These are phyloP conservation scores for Oscheius onirici DNA, from an alignment of 2,888 invertebrate genomes.

Conservation along the genomic window DNA sequence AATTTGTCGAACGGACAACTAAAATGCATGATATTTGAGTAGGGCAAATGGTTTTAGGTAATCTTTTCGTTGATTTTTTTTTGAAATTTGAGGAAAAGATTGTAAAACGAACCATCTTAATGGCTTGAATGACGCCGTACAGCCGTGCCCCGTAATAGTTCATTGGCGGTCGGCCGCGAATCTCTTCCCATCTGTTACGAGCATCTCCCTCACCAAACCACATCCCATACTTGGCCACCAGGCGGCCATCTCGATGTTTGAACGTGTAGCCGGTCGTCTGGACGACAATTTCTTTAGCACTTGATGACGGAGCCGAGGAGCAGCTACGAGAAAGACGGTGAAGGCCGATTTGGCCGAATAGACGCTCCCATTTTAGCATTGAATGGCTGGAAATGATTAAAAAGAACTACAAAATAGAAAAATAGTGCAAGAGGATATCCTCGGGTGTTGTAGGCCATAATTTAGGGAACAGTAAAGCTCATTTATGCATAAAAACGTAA, in stretches of 20 bases:
- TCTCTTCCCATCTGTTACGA: slow-evolving; percentile 36
- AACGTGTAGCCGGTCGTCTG: slow-evolving; percentile 29
- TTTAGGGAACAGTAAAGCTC: too few species aligned
- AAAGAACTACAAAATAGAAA: too few species aligned
- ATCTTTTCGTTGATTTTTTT: too few species aligned
- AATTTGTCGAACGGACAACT: too few species aligned
- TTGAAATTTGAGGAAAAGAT: too few species aligned
- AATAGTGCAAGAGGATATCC: too few species aligned
- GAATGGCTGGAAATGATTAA: background rate
- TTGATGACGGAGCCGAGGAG: background rate
- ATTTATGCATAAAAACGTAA: too few species aligned
- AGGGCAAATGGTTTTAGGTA: too few species aligned
- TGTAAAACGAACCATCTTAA: background rate
- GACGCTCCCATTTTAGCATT: background rate
- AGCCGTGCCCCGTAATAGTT: slow-evolving; percentile 36
- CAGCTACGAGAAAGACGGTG: background rate
- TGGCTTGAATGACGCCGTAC: slow-evolving; percentile 15
- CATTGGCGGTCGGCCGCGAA: slow-evolving; percentile 20
- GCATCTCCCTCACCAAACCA: slow-evolving; percentile 43
- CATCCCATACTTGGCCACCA: slow-evolving; percentile 27
- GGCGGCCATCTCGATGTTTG: slow-evolving; percentile 1
- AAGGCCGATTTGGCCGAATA: background rate
- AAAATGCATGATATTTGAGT: too few species aligned
- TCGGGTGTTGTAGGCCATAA: too few species aligned
- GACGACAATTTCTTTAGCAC: background rate